Evolutionary conservation across 37 sponge, comb jelly and placozoan genomes (phyloP).

Genomic region (Cladorhizidae sp.): DNA sequence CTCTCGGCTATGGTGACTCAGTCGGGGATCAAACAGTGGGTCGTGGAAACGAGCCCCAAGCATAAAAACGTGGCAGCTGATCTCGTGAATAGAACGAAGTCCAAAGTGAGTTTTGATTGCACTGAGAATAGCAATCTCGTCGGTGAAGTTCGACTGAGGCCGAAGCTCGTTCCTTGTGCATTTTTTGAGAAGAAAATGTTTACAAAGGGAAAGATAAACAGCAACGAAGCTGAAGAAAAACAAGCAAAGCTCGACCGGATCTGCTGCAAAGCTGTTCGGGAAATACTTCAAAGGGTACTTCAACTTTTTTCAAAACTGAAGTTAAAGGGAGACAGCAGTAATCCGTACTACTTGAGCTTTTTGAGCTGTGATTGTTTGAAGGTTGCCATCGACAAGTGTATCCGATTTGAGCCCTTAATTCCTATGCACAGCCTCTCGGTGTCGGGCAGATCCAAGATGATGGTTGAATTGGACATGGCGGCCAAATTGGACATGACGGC

Average conservation of each 20-base stretch:
- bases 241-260: neutral
- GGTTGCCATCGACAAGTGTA: neutral
- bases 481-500: neutral
- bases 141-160: neutral
- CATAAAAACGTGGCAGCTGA: neutral
- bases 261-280: conserved; percentile 8
- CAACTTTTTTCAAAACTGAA: conserved; percentile 9
- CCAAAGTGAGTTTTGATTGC: neutral
- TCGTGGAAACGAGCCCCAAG: neutral
- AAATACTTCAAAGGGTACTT: conserved; percentile 34
- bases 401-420: conserved; percentile 6
- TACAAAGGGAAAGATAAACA: neutral
- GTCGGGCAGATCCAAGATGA: neutral
- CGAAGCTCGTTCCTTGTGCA: neutral
- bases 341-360: conserved; percentile 19
- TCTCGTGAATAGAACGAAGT: neutral
- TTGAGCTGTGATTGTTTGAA: conserved; percentile 25
- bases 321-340: conserved; percentile 11
- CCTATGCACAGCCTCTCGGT: conserved; percentile 24
- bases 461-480: neutral
- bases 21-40: conserved; percentile 9
- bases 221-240: neutral
- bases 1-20: neutral
- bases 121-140: neutral
- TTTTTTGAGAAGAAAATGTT: neutral